Evolutionary conservation across 2,113 vertebrate genomes (phyloP), one percentile per base, ranked within the genome.

Genomic region (Melanerpes formicivorus): DNA sequence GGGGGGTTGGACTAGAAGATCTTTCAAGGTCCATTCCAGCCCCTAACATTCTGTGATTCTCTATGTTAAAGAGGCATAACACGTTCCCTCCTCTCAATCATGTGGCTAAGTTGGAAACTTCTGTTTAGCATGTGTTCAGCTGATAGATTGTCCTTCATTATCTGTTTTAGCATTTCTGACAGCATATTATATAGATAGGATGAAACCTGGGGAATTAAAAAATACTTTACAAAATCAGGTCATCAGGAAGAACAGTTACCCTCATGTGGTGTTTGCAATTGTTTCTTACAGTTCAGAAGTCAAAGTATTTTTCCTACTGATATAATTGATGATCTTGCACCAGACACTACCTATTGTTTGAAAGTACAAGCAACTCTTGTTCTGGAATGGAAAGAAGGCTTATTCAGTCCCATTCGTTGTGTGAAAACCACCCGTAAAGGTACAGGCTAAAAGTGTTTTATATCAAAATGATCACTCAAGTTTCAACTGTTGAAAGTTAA

Each of bases 341-440:
- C 98, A 54, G 93, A 93, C 25, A 97, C 95, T 18, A 96, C 90
- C 5, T 98, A 98, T 0, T 98, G 98, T 76, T 87, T 98, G 87
- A 96, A 95, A 84, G 97, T 97, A 17, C 95, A 90, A 65, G 97
- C 96, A 21, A 22, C 7, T 8, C 32, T 90, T 4, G 11, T 0
- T 18, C 0, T 0, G 0, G 56, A 77, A 0, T 4, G 0, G 0
- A 88, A 79, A 26, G 3, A 21, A 9, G 95, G 95, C 30, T 27
- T 72, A 11, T 96, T 94, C 52, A 97, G 97, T 66, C 93, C 96
- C 4, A 6, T 52, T 50, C n/a, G 1, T 26, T 98, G 97, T 40
- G 19, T 97, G 46, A 93, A 30, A 60, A 98, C 96, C 70, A 95
- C 97, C 58, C 82, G 2, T 18, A 93, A 81, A 96, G 97, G 97